Conservation (phyloP, 2,888 invertebrate genomes). For the Cyrtodaria siliqua region DNA sequence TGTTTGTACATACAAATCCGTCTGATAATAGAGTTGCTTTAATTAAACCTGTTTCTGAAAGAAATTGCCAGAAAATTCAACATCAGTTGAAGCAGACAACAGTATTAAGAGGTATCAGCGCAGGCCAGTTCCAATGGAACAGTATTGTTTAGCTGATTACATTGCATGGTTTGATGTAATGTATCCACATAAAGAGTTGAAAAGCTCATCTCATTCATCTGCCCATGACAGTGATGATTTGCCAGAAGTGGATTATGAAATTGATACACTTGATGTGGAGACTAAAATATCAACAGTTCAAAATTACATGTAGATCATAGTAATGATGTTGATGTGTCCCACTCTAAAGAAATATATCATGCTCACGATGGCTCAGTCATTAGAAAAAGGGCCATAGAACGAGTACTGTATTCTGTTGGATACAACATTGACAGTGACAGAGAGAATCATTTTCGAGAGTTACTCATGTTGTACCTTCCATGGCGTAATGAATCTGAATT, state of each 20-base stretch:
- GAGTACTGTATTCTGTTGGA: not conserved
- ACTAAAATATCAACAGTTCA: not conserved
- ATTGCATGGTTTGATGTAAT: conserved; percentile 5
- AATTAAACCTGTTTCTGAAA: conserved; percentile 33
- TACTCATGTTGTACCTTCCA: conserved; percentile 70
- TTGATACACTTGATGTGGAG: not conserved
- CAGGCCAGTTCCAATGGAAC: too few relatives aligned
- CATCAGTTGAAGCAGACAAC: conserved; percentile 31
- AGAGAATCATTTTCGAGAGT: conserved; percentile 50
- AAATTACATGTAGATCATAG: too few relatives aligned
- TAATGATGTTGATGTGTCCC: not conserved
- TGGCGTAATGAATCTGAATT: conserved; percentile 71
- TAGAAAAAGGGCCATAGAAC: not conserved
- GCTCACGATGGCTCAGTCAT: not conserved
- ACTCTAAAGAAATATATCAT: not conserved
- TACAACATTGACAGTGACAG: conserved; percentile 53
- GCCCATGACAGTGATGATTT: not conserved
- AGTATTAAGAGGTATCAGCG: conserved; percentile 9
- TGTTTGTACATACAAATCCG: conserved; percentile 43
- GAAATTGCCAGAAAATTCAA: conserved; percentile 42
- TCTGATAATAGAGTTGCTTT: conserved; percentile 32
- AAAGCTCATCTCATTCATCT: not conserved
- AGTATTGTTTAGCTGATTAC: conserved; percentile 41
- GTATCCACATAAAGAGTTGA: not conserved
- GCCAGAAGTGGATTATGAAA: not conserved